A percentile compares a stretch with the other conserved stretches of the same genome.
phyloP scores from a whole-genome alignment of 2,797 vertebrate species.

The Enteromius argenteus region DNA sequence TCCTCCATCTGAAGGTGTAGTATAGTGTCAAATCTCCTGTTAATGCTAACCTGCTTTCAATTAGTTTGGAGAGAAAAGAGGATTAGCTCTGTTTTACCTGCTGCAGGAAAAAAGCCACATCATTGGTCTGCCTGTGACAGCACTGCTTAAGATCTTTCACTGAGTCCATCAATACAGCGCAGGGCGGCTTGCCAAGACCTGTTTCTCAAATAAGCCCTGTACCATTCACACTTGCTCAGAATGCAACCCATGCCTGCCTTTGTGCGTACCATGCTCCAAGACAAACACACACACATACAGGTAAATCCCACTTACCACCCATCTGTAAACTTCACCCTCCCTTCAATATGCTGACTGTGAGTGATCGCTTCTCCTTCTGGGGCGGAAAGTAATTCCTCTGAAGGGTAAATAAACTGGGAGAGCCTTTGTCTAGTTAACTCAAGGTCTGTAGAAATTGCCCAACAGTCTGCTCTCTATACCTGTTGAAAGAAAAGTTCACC shows the following conservation, averaged over 20 bases:
- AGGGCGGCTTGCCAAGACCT: conserved; percentile 51
- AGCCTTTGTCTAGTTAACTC: conserved; percentile 57
- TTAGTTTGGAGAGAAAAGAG: conserved; percentile 68
- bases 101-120: conserved; percentile 66
- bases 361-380: conserved; percentile 48
- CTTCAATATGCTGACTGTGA: conserved; percentile 49
- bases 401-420: conserved; percentile 54
- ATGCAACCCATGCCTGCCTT: conserved; percentile 42
- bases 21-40: conserved; percentile 54
- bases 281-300: conserved; percentile 40
- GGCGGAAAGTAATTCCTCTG: conserved; percentile 54
- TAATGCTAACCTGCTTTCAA: conserved; percentile 62
- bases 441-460: conserved; percentile 41
- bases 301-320: conserved; percentile 50
- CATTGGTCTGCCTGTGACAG: conserved; percentile 61
- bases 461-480: conserved; percentile 22
- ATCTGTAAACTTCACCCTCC: conserved; percentile 54
- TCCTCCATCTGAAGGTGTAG: conserved; percentile 30
- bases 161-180: conserved; percentile 51
- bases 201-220: conserved; percentile 48
- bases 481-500: conserved; percentile 44
- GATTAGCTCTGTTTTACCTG: conserved; percentile 69
- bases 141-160: conserved; percentile 53
- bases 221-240: conserved; percentile 15
- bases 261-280: conserved; percentile 31